A percentile compares a stretch with the other conserved stretches of the same genome.
Evolutionary conservation across 2,888 invertebrate genomes (phyloP).

Genomic region (Cyclophora punctaria): DNA sequence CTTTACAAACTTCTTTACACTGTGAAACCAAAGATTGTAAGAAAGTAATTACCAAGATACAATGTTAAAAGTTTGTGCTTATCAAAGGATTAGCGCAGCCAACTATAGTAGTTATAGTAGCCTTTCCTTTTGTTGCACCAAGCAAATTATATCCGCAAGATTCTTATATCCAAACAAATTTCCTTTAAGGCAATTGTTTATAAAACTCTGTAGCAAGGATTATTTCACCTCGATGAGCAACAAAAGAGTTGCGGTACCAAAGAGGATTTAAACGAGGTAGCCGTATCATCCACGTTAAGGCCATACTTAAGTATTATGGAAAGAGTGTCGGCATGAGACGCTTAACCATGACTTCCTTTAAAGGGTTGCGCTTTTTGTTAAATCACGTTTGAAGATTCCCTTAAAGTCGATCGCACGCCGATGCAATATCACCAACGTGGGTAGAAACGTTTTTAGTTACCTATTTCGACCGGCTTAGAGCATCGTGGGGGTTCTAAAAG

Average conservation of each 20-base stretch:
- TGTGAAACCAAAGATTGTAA: too few relatives aligned
- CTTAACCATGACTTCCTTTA: constrained; percentile 64
- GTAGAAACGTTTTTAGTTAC: constrained; percentile 42
- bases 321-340: constrained; percentile 62
- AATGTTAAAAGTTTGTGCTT: constrained; percentile 19
- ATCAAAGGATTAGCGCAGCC: constrained; percentile 26
- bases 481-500: constrained; percentile 68
- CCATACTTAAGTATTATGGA: constrained; percentile 69
- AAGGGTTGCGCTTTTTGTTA: constrained; percentile 72
- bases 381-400: constrained; percentile 53
- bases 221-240: constrained; percentile 57
- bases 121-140: constrained; percentile 31
- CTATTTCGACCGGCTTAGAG: constrained; percentile 41
- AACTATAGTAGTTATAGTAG: too few relatives aligned
- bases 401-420: constrained; percentile 50
- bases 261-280: constrained; percentile 66
- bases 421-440: constrained; percentile 47
- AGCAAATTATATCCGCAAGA: constrained; percentile 48
- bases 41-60: constrained; percentile 1
- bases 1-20: too few relatives aligned
- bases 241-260: constrained; percentile 67
- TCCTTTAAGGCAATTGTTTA: constrained; percentile 58
- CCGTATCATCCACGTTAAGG: constrained; percentile 64
- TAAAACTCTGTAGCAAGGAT: constrained; percentile 50
- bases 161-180: constrained; percentile 45